Conservation (phyloP, 2,888 invertebrate species). For the Sericinus montela region DNA sequence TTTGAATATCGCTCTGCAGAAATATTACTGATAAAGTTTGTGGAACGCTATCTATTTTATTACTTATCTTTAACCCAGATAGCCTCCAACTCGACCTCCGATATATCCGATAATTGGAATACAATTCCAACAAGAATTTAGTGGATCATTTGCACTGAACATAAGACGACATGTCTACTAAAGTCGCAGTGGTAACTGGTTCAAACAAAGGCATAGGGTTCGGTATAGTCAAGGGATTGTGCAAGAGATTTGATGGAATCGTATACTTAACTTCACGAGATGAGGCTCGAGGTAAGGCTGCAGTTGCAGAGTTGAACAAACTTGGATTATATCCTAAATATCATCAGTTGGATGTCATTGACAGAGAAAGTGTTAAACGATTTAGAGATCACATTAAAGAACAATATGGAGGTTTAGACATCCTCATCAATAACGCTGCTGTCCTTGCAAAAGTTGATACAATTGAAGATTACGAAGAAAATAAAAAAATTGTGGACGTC, state of each 20-base stretch:
- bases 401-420: constrained; percentile 83
- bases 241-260: constrained; percentile 78
- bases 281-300: constrained; percentile 40
- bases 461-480: constrained; percentile 47
- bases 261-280: constrained; percentile 84
- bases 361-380: constrained; percentile 71
- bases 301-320: constrained; percentile 71
- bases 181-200: constrained; percentile 49
- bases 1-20: too few relatives aligned
- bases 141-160: not conserved
- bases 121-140: too few relatives aligned
- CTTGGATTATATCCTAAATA: constrained; percentile 69
- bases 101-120: too few relatives aligned
- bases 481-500: constrained; percentile 80
- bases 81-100: too few relatives aligned
- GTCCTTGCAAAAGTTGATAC: constrained; percentile 65
- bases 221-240: constrained; percentile 78
- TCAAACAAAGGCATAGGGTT: constrained; percentile 83
- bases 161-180: not conserved
- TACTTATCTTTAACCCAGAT: too few relatives aligned
- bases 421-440: constrained; percentile 87
- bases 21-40: constrained; percentile 28
- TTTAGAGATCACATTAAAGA: constrained; percentile 78
- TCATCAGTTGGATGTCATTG: constrained; percentile 83
- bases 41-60: too few relatives aligned